phyloP scores from a whole-genome alignment of 2,797 vertebrate genomes.

The Pelochelys cantorii region DNA sequence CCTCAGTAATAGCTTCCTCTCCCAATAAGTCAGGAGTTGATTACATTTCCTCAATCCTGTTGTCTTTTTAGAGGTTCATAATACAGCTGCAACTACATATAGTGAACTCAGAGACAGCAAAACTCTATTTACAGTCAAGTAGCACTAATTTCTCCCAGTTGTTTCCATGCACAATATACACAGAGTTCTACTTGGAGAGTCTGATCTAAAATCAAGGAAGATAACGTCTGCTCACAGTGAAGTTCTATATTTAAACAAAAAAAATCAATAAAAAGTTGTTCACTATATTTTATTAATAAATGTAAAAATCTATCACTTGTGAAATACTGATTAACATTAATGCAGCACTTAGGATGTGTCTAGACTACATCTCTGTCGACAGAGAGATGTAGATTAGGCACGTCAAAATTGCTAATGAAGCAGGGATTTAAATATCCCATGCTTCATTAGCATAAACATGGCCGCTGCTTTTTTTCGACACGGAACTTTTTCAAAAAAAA shows the following conservation, averaged over 20 bases:
- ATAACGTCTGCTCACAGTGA: not conserved
- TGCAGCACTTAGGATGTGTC: not conserved
- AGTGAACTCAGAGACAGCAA: not conserved
- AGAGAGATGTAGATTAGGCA: too few species aligned
- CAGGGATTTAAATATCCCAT: too few species aligned
- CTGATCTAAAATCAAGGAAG: not conserved
- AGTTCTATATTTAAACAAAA: not conserved
- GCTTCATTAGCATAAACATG: too few species aligned
- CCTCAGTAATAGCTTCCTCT: not conserved
- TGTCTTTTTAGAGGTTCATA: not conserved
- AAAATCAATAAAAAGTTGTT: not conserved
- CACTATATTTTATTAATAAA: not conserved
- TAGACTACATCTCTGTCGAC: too few species aligned
- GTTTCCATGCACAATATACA: fast-evolving
- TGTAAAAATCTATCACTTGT: not conserved
- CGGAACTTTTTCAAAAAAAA: too few species aligned
- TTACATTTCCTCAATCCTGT: not conserved
- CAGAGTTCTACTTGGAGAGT: not conserved
- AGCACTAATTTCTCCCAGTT: not conserved
- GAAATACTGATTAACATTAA: not conserved
- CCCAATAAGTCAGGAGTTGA: not conserved
- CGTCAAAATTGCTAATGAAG: too few species aligned
- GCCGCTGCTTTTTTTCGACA: too few species aligned
- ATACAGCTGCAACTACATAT: not conserved
- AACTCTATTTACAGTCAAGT: not conserved